Evolutionary conservation across 1,140 invertebrate genomes (phyloP).

Genomic region (Platorchestia sp.): DNA sequence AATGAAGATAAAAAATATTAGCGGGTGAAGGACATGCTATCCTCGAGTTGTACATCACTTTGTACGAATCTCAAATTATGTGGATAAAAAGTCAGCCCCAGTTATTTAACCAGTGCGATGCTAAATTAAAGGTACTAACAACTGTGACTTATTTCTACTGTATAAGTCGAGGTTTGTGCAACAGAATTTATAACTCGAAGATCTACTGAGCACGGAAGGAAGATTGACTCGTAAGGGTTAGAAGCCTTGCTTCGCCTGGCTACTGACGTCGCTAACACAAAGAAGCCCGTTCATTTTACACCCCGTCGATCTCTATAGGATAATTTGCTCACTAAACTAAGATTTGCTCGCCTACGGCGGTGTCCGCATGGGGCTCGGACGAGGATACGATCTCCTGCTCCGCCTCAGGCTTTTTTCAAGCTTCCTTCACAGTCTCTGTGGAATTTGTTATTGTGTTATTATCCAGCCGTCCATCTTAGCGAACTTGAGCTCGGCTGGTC

Average conservation of each 20-base stretch:
- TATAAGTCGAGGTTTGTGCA: no score
- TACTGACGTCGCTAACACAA: constrained; percentile 36
- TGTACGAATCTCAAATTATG: no score
- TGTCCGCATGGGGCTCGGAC: not conserved
- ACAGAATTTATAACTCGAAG: not conserved
- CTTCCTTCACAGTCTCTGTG: not conserved
- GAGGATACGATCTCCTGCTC: not conserved
- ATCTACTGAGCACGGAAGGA: not conserved
- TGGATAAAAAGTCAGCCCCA: no score
- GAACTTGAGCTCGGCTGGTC: not conserved
- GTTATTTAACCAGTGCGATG: no score
- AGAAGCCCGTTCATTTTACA: constrained; percentile 29
- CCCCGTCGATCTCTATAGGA: constrained; percentile 18
- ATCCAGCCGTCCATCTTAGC: not conserved
- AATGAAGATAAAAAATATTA: not conserved
- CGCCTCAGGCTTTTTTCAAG: not conserved
- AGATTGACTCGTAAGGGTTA: not conserved
- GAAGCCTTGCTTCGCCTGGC: not conserved
- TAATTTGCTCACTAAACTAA: constrained; percentile 38
- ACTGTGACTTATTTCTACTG: no score
- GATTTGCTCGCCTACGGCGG: constrained; percentile 24
- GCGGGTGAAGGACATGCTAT: no score
- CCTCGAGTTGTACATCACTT: no score
- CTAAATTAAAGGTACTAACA: no score
- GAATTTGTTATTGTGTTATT: not conserved